Conservation (phyloP, 2,888 invertebrate genomes). For the Sarcophaga subvicina region DNA sequence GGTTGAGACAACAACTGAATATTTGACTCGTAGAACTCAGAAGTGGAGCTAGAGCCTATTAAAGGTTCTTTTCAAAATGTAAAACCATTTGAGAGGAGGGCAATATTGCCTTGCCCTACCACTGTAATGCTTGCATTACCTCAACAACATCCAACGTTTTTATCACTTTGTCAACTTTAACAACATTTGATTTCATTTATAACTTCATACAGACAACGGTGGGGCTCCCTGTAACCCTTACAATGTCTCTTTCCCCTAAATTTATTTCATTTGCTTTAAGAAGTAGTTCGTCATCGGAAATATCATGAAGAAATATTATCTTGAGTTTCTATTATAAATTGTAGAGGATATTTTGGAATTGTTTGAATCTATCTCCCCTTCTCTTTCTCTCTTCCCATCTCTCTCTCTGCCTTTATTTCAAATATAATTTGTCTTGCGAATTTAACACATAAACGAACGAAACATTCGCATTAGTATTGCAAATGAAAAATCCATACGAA, state of each 20-base stretch:
- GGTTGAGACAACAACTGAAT: no score
- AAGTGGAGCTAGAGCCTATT: no score
- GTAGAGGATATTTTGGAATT: constrained; percentile 53
- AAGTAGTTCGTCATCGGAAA: neutral
- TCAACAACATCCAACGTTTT: neutral
- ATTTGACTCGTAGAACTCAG: no score
- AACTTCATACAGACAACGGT: neutral
- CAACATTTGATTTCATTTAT: constrained; percentile 46
- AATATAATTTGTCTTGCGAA: no score
- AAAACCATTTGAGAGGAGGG: no score
- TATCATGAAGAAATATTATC: constrained; percentile 15
- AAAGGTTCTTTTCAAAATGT: no score
- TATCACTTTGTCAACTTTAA: constrained; percentile 46
- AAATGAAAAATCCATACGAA: no score
- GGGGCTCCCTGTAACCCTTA: constrained; percentile 15
- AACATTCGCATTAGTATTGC: no score
- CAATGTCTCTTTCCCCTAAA: neutral
- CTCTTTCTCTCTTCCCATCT: no score
- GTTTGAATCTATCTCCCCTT: neutral
- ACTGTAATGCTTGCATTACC: neutral
- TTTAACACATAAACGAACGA: no score
- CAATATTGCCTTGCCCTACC: neutral
- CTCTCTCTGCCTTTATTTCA: no score
- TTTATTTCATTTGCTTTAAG: neutral
- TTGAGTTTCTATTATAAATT: constrained; percentile 48